Base-by-base conservation (phyloP, 1,140 invertebrate species). In the Drosophila funebris region DNA sequence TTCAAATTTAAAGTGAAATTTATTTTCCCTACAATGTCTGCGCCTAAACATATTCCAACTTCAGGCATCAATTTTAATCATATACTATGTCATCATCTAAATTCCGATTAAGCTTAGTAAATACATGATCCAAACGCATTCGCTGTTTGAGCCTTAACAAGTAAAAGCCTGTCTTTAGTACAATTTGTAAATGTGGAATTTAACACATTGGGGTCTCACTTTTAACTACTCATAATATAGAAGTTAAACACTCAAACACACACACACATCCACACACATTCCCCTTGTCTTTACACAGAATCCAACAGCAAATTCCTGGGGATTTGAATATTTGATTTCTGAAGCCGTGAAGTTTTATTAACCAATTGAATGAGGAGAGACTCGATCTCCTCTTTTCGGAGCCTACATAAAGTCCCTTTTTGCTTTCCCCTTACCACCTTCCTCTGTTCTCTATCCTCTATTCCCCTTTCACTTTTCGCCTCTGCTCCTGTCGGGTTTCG, bases 351-450 rank as follows among this genome's bases (percentile, higher is more conserved):
- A 24, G 4, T 57, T 41, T 57, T 39, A 57, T 57, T 57, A 41
- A 43, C 37, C 53, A 41, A 41, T 7, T 57, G 53, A 43, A 37
- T 57, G 53, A 57, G 24, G 11, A 22, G n/a, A 37, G 53, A 13
- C 7, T 6, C 2, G 14, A 0, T 4, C 11, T 16, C 22, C 22
- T 36, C 29, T 4, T 22, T 44, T 44, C 1, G 41, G 0, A 33
- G 27, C 0, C 6, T 33, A n/a, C n/a, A n/a, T n/a, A n/a, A n/a
- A 16, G 2, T 41, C 5, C 11, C 3, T 14, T 11, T 39, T 39
- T 14, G 36, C 41, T 20, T 20, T 7, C 43, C 37, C n/a, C n/a
- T n/a, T n/a, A n/a, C n/a, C n/a, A n/a, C n/a, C n/a, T n/a, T n/a
- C n/a, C n/a, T n/a, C n/a, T n/a, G n/a, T n/a, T n/a, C n/a, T n/a